Evolutionary conservation across 2,888 invertebrate genomes (phyloP).

Genomic region (Drosophila mulleri): DNA sequence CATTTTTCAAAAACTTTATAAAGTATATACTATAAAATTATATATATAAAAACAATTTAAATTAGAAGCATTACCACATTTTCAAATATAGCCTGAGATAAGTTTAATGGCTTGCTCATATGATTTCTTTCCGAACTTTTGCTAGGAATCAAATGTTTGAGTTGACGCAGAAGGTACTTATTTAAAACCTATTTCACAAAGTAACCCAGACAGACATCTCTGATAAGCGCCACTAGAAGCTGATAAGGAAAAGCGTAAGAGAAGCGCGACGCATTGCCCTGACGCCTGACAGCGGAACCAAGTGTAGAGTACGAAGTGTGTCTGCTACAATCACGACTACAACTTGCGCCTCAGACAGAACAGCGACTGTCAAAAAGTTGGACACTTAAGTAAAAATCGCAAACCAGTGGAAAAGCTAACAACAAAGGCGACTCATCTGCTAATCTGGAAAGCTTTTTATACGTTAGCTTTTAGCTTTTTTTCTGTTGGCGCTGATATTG

Average conservation of each 20-base stretch:
- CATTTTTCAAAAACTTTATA: background rate
- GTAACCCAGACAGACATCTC: slow-evolving; percentile 43
- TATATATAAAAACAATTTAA: background rate
- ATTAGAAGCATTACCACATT: background rate
- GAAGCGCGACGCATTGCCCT: slow-evolving; percentile 41
- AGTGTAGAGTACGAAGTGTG: slow-evolving; percentile 5
- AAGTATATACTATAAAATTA: background rate
- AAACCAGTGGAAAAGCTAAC: slow-evolving; percentile 43
- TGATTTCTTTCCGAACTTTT: background rate
- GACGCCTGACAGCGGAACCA: slow-evolving; percentile 34
- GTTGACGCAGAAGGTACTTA: slow-evolving; percentile 16
- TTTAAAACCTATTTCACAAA: slow-evolving; percentile 30
- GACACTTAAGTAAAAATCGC: background rate
- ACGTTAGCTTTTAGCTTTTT: slow-evolving; percentile 34
- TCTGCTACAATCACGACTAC: slow-evolving; percentile 9
- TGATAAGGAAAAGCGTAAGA: slow-evolving; percentile 36
- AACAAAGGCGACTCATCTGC: slow-evolving; percentile 32
- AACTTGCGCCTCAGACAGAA: background rate
- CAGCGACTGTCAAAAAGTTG: slow-evolving; percentile 13
- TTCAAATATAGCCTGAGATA: background rate
- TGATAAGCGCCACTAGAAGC: slow-evolving; percentile 31
- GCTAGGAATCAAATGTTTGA: slow-evolving; percentile 1
- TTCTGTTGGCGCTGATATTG: slow-evolving; percentile 1
- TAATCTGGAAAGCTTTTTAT: slow-evolving; percentile 45
- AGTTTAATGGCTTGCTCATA: background rate